phyloP scores from a whole-genome alignment of 2,888 invertebrate species.

The Plagodis pulveraria region DNA sequence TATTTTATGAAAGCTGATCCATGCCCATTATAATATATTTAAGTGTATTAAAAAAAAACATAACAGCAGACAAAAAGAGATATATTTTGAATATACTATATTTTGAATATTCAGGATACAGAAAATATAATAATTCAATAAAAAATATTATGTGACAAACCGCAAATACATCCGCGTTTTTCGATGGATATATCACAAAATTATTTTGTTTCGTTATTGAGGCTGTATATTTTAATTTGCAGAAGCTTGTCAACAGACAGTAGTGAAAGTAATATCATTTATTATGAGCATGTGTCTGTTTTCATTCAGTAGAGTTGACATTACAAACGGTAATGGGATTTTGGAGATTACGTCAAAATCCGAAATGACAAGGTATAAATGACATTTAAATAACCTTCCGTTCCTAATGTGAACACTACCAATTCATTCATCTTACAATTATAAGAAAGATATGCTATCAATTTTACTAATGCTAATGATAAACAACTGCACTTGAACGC shows the following conservation, averaged over 20 bases:
- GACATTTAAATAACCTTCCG: neutral
- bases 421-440: neutral
- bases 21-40: conserved; percentile 57
- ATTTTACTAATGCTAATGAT: conserved; percentile 53
- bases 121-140: no score
- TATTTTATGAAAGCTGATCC: conserved; percentile 66
- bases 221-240: no score
- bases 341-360: no score
- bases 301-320: conserved; percentile 54
- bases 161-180: no score
- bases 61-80: no score
- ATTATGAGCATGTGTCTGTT: conserved; percentile 71
- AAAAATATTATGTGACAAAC: no score
- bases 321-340: conserved; percentile 31
- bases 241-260: no score
- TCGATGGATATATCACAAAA: no score
- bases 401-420: neutral
- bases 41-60: conserved; percentile 1
- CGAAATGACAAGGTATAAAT: no score
- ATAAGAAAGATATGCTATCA: conserved; percentile 65
- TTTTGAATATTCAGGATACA: neutral
- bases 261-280: neutral
- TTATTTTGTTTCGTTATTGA: no score
- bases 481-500: conserved; percentile 52
- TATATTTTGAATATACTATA: neutral